These are phyloP conservation scores for Epizoanthus rinbou DNA, from an alignment of 92 coral and sea anemone genomes.

Conservation along the genomic window DNA sequence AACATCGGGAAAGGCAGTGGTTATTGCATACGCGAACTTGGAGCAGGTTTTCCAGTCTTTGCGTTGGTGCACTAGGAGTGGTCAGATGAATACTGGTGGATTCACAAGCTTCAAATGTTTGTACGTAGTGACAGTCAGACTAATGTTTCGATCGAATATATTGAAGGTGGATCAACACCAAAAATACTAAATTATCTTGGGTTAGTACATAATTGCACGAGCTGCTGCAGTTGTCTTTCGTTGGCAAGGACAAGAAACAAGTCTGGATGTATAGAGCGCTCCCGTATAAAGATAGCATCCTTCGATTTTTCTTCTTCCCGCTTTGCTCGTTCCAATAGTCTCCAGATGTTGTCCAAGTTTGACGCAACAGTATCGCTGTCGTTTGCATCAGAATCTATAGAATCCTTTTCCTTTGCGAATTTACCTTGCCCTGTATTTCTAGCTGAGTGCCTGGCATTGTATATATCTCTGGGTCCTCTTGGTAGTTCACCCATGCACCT, in stretches of 20 bases:
- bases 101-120: slow-evolving; percentile 46
- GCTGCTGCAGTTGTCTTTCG: slow-evolving; percentile 51
- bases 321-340: slow-evolving; percentile 61
- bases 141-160: slow-evolving; percentile 53
- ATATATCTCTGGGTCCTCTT: slow-evolving; percentile 53
- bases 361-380: no score
- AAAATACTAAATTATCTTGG: slow-evolving; percentile 44
- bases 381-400: no score
- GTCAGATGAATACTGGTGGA: slow-evolving; percentile 56
- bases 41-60: slow-evolving; percentile 60
- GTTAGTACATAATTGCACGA: slow-evolving; percentile 55
- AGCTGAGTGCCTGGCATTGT: slow-evolving; percentile 50
- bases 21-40: slow-evolving; percentile 51
- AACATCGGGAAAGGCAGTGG: slow-evolving; percentile 27
- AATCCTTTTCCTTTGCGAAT: no score
- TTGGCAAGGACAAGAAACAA: slow-evolving; percentile 51
- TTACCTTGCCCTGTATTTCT: background rate
- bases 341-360: slow-evolving; percentile 26
- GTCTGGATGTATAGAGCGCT: slow-evolving; percentile 54
- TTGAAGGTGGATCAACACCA: slow-evolving; percentile 64
- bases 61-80: slow-evolving; percentile 58
- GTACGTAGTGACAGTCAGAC: slow-evolving; percentile 59
- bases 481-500: slow-evolving; percentile 47
- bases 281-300: slow-evolving; percentile 51
- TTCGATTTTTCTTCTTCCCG: slow-evolving; percentile 55